Conservation (phyloP, 2,888 invertebrate genomes). For the Nemapogon koenigi region DNA sequence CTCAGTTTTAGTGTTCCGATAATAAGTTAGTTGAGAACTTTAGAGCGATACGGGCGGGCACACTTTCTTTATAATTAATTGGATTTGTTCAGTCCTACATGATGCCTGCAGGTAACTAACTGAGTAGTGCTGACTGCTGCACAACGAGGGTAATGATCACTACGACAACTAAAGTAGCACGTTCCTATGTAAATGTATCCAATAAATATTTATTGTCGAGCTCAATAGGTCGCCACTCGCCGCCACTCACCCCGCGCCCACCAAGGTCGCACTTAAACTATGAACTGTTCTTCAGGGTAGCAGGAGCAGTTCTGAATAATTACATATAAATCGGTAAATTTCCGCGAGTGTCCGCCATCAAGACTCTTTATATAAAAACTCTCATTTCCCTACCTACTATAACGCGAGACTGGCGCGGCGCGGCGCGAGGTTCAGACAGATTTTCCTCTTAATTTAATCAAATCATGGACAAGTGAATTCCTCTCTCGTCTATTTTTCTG, state of each 20-base stretch:
- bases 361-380: too few species aligned
- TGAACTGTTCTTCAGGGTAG: neutral
- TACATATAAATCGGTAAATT: slow-evolving; percentile 5
- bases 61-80: too few species aligned
- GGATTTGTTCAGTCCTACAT: too few species aligned
- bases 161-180: neutral
- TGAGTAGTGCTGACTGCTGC: too few species aligned
- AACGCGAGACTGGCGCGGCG: slow-evolving; percentile 17
- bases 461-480: slow-evolving; percentile 30
- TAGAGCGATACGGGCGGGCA: too few species aligned
- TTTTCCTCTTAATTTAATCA: slow-evolving; percentile 57
- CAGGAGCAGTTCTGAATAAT: too few species aligned
- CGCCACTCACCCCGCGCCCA: too few species aligned
- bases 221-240: neutral
- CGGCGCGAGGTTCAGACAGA: slow-evolving; percentile 23
- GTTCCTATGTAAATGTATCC: slow-evolving; percentile 1
- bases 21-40: too few species aligned
- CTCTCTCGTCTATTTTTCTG: slow-evolving; percentile 44
- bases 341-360: too few species aligned
- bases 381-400: slow-evolving; percentile 18
- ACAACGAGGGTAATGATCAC: too few species aligned
- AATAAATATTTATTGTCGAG: slow-evolving; percentile 3
- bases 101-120: too few species aligned
- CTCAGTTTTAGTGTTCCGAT: too few species aligned
- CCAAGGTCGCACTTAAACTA: slow-evolving; percentile 6